Evolutionary conservation across 1,140 invertebrate species (phyloP).

Genomic region (Pachypsylla venusta): DNA sequence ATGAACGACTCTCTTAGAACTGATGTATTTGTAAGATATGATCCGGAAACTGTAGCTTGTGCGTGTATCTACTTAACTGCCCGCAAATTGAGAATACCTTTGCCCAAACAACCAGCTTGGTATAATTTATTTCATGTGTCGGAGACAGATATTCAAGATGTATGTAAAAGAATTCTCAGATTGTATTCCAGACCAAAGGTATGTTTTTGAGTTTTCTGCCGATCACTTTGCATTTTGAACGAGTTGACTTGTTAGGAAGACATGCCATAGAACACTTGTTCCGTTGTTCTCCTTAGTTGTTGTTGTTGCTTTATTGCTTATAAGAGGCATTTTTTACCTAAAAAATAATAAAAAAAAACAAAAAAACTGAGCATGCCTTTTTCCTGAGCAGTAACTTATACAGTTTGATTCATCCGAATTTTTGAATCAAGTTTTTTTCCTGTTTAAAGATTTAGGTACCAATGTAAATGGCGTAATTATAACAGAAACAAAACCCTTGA

Average conservation of each 20-base stretch:
- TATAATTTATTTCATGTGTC: constrained; percentile 69
- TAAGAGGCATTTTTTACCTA: too few relatives aligned
- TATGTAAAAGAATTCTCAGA: constrained; percentile 65
- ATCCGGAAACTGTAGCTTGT: constrained; percentile 94
- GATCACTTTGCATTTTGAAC: constrained; percentile 19
- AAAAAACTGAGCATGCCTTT: too few relatives aligned
- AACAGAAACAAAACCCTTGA: too few relatives aligned
- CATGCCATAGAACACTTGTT: neutral
- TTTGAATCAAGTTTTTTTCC: too few relatives aligned
- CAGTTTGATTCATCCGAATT: too few relatives aligned
- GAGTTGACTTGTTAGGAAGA: neutral
- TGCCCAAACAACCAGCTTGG: constrained; percentile 82
- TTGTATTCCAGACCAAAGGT: constrained; percentile 71
- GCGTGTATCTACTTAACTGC: constrained; percentile 94
- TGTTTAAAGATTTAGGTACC: too few relatives aligned
- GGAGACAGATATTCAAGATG: constrained; percentile 68
- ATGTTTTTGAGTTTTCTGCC: constrained; percentile 41
- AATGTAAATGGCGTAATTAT: too few relatives aligned
- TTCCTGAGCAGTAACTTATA: too few relatives aligned
- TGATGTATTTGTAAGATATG: constrained; percentile 89
- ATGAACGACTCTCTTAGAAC: constrained; percentile 98
- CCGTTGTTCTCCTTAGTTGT: neutral
- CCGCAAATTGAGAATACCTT: constrained; percentile 61
- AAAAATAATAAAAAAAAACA: too few relatives aligned
- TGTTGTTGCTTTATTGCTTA: neutral